These are phyloP conservation scores for Neoascia interrupta DNA, from an alignment of 2,888 invertebrate genomes.

Conservation along the genomic window DNA sequence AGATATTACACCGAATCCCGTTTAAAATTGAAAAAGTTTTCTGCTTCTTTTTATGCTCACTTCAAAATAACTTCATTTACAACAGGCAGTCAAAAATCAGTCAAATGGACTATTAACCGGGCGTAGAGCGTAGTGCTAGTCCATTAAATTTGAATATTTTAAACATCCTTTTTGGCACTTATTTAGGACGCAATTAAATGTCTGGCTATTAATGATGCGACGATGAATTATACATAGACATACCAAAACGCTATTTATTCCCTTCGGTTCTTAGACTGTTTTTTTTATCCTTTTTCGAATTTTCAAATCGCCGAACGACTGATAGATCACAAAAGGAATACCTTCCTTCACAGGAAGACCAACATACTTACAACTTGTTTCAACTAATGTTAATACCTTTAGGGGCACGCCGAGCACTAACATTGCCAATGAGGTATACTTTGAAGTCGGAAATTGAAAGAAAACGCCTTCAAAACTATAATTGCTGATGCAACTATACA, in stretches of 20 bases:
- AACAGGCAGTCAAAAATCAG: conserved; percentile 43
- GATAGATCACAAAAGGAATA: no score
- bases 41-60: conserved; percentile 17
- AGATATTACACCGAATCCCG: conserved; percentile 52
- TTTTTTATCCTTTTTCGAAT: no score
- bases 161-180: neutral
- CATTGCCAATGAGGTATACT: conserved; percentile 6
- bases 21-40: conserved; percentile 62
- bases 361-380: no score
- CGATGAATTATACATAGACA: no score
- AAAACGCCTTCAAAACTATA: no score
- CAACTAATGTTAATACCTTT: no score
- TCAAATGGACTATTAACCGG: conserved; percentile 34
- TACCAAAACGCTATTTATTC: no score
- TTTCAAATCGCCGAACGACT: no score
- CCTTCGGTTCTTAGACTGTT: no score
- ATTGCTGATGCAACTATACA: no score
- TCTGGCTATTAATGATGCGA: conserved; percentile 16
- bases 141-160: conserved; percentile 12
- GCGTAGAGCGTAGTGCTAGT: neutral
- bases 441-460: neutral
- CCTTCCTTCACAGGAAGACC: no score
- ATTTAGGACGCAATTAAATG: conserved; percentile 56
- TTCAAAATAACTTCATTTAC: conserved; percentile 52
- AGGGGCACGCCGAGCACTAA: no score